A percentile compares a stretch with the other conserved stretches of the same genome.
Conservation (phyloP, 37 sponge, comb jelly and placozoan genomes). For the Bolinopsis microptera region DNA sequence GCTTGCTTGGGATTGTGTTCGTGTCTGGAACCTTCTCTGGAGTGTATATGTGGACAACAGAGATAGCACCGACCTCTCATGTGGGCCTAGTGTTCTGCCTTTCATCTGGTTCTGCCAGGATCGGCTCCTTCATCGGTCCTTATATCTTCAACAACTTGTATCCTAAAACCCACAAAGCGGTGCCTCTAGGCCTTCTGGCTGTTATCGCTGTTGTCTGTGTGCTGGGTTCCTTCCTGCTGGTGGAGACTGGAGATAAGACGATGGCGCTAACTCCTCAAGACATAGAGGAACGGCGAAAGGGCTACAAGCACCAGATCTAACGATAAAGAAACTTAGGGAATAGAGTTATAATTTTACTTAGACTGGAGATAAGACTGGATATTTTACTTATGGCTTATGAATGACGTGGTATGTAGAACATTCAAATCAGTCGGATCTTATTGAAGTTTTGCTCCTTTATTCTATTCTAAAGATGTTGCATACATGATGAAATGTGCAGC, state of each 20-base stretch:
- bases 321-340: no score
- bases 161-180: not conserved
- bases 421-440: no score
- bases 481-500: no score
- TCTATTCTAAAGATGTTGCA: no score
- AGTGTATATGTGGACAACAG: not conserved
- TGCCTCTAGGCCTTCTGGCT: not conserved
- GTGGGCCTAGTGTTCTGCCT: not conserved
- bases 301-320: not conserved
- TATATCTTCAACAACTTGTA: not conserved
- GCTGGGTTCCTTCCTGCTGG: not conserved
- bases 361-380: no score
- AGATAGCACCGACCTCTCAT: constrained; percentile 17
- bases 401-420: no score
- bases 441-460: no score
- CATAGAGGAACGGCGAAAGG: not conserved
- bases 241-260: not conserved
- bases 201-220: not conserved
- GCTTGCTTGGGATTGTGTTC: constrained; percentile 27
- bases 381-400: no score
- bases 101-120: not conserved
- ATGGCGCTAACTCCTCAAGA: not conserved
- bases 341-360: no score
- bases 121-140: constrained; percentile 40
- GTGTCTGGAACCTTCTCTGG: not conserved